Evolutionary conservation across 2,888 invertebrate species (phyloP).

Genomic region (Notocelia uddmanniana): DNA sequence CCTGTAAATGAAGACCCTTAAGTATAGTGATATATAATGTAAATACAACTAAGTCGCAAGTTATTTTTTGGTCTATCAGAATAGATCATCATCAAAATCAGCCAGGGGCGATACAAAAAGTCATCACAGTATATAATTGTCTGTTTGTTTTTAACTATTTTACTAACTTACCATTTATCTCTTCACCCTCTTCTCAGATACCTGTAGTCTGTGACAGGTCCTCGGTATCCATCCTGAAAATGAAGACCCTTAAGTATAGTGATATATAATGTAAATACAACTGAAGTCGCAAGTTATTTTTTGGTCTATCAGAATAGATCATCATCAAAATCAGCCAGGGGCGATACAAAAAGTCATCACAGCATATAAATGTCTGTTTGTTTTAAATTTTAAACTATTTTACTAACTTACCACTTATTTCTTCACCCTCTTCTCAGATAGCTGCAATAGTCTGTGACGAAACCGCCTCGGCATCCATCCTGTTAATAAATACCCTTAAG

Average conservation of each 20-base stretch:
- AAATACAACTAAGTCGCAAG: no score
- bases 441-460: background rate
- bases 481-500: background rate
- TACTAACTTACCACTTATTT: conserved; percentile 8
- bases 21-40: no score
- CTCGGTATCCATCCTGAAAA: no score
- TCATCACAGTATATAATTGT: background rate
- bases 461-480: background rate
- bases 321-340: conserved; percentile 47
- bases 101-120: background rate
- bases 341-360: background rate
- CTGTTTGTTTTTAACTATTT: background rate
- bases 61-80: conserved; percentile 11
- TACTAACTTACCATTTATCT: conserved; percentile 7
- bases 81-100: conserved; percentile 51
- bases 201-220: background rate
- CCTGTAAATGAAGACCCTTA: background rate
- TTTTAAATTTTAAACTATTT: no score
- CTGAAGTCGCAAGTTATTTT: background rate
- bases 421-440: background rate
- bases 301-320: conserved; percentile 46
- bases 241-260: background rate
- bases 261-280: no score
- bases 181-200: background rate
- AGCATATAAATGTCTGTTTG: background rate